Conservation (phyloP, 2,797 vertebrate genomes). For the Aeoliscus strigatus region DNA sequence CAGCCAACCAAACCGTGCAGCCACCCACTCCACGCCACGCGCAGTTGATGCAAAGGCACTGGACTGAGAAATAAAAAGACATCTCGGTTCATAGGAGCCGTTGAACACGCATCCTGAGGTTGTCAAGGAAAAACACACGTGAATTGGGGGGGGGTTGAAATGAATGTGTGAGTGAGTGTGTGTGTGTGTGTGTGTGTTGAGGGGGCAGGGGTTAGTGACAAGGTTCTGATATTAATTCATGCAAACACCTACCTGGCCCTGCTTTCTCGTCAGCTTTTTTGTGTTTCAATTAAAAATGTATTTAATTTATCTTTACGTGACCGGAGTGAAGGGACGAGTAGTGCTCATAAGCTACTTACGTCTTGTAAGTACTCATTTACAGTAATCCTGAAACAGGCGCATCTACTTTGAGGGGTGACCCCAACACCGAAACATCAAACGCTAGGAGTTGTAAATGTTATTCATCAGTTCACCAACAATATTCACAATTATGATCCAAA, state of each 20-base stretch:
- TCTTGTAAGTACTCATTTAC: no score
- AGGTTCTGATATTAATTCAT: slow-evolving; percentile 60
- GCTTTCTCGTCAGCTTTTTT: no score
- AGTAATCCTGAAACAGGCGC: no score
- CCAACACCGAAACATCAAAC: no score
- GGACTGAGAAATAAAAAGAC: slow-evolving; percentile 77
- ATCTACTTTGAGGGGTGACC: no score
- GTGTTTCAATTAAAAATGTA: no score
- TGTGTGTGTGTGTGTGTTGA: slow-evolving; percentile 15
- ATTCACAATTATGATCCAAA: background rate
- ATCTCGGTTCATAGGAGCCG: slow-evolving; percentile 66
- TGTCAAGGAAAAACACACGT: slow-evolving; percentile 62
- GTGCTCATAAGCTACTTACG: no score
- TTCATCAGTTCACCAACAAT: no score
- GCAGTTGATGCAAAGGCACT: slow-evolving; percentile 63
- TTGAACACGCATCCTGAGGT: slow-evolving; percentile 67
- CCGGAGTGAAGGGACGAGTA: no score
- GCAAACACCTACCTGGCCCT: slow-evolving; percentile 42
- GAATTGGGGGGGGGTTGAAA: slow-evolving; percentile 33
- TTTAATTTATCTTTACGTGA: no score
- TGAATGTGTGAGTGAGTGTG: slow-evolving; percentile 19
- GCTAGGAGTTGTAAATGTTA: no score
- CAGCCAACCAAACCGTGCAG: slow-evolving; percentile 48
- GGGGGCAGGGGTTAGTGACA: slow-evolving; percentile 13
- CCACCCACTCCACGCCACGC: slow-evolving; percentile 49